Conservation (phyloP, 2,888 invertebrate genomes). For the Parochlus steinenii region DNA sequence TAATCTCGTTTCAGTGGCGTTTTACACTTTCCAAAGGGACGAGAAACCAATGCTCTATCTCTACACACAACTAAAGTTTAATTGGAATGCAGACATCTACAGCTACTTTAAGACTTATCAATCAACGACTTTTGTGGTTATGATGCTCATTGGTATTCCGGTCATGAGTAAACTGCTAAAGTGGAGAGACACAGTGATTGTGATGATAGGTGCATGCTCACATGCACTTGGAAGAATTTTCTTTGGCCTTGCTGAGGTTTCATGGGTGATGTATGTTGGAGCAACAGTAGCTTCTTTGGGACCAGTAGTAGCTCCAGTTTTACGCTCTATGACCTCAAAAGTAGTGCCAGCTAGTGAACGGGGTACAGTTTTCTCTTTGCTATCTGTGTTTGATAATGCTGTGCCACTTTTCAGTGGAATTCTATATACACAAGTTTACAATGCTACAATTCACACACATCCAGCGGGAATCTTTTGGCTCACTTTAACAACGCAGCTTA, state of each 20-base stretch:
- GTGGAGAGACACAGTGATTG: slow-evolving; percentile 54
- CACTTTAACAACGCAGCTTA: slow-evolving; percentile 50
- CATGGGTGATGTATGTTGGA: slow-evolving; percentile 48
- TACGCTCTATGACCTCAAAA: slow-evolving; percentile 70
- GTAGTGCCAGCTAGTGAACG: slow-evolving; percentile 51
- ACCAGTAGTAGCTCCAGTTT: slow-evolving; percentile 59
- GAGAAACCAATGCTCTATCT: slow-evolving; percentile 59
- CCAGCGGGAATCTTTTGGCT: slow-evolving; percentile 52
- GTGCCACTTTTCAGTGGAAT: slow-evolving; percentile 58
- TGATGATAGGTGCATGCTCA: slow-evolving; percentile 52
- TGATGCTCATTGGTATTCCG: slow-evolving; percentile 53
- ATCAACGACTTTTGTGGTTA: slow-evolving; percentile 50
- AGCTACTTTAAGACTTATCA: slow-evolving; percentile 61
- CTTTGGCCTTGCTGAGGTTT: slow-evolving; percentile 41
- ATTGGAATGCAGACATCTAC: slow-evolving; percentile 50
- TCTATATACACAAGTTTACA: slow-evolving; percentile 56
- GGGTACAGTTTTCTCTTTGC: slow-evolving; percentile 62
- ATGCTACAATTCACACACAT: slow-evolving; percentile 40
- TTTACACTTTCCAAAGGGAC: slow-evolving; percentile 72
- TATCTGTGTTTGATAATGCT: slow-evolving; percentile 67
- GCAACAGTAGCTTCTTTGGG: slow-evolving; percentile 60
- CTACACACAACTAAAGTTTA: slow-evolving; percentile 53
- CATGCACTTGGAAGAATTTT: slow-evolving; percentile 52
- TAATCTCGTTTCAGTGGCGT: slow-evolving; percentile 55
- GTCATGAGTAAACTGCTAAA: slow-evolving; percentile 48